phyloP scores from a whole-genome alignment of 2,888 invertebrate genomes.

The Galerucella nymphaeae region DNA sequence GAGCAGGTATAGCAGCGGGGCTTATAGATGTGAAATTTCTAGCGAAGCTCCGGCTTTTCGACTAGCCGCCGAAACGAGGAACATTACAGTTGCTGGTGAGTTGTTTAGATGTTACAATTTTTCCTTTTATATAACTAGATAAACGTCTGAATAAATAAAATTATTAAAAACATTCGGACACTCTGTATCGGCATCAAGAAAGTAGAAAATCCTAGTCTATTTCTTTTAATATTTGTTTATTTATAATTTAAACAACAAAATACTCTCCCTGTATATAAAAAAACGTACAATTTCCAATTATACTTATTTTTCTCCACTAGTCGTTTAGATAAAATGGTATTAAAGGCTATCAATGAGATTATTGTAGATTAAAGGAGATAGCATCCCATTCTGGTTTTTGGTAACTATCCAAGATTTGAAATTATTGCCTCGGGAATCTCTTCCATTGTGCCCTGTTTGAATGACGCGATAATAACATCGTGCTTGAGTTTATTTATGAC shows the following conservation, averaged over 20 bases:
- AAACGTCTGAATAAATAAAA: too few species aligned
- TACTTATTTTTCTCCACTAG: slow-evolving; percentile 8
- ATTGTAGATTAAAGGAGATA: slow-evolving; percentile 30
- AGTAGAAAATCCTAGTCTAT: too few species aligned
- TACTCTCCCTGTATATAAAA: neutral
- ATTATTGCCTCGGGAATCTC: slow-evolving; percentile 25
- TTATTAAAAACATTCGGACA: too few species aligned
- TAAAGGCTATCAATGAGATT: slow-evolving; percentile 19
- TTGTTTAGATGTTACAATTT: neutral
- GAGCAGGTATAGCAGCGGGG: slow-evolving; percentile 64
- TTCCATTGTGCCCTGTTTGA: slow-evolving; percentile 24
- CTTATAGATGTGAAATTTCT: slow-evolving; percentile 73
- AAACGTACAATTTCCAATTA: slow-evolving; percentile 17
- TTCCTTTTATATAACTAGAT: too few species aligned
- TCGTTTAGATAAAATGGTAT: slow-evolving; percentile 13
- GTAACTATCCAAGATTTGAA: slow-evolving; percentile 31
- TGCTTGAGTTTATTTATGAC: slow-evolving; percentile 31
- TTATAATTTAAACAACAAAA: too few species aligned
- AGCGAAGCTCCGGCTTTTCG: slow-evolving; percentile 72
- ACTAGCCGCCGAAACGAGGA: slow-evolving; percentile 68
- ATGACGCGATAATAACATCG: slow-evolving; percentile 26
- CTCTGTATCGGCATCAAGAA: too few species aligned
- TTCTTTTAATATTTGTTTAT: too few species aligned
- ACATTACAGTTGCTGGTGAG: slow-evolving; percentile 72
- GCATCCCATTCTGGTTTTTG: slow-evolving; percentile 22